Conservation (phyloP, 2,888 invertebrate genomes). For the Eupithecia subumbrata region DNA sequence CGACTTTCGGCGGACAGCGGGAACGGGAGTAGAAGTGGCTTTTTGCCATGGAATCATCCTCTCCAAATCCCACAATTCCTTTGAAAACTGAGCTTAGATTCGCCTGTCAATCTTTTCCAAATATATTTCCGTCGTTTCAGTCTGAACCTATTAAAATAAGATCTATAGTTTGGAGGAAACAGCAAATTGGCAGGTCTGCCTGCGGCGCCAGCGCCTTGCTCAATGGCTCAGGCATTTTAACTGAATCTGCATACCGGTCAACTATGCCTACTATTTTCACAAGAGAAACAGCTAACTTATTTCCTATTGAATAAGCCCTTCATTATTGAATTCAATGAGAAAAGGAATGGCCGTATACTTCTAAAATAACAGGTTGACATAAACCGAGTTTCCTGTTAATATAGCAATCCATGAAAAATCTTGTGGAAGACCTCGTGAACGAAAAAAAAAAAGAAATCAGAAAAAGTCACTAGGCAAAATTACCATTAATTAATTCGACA, state of each 20-base stretch:
- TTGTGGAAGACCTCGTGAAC: too few relatives aligned
- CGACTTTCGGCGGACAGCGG: too few relatives aligned
- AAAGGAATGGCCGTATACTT: too few relatives aligned
- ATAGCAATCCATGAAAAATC: too few relatives aligned
- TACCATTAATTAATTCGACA: too few relatives aligned
- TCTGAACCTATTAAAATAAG: neutral
- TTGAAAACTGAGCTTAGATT: neutral
- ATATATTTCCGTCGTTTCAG: neutral
- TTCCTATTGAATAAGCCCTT: neutral
- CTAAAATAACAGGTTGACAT: too few relatives aligned
- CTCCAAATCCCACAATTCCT: neutral
- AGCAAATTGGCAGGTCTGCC: constrained; percentile 17
- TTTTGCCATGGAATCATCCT: neutral
- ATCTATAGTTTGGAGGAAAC: constrained; percentile 9
- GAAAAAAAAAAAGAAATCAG: too few relatives aligned
- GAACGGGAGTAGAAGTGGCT: neutral
- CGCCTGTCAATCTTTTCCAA: neutral
- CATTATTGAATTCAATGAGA: too few relatives aligned
- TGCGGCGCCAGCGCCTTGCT: constrained; percentile 26
- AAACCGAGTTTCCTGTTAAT: too few relatives aligned
- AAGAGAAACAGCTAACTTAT: neutral
- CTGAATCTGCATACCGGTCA: constrained; percentile 26
- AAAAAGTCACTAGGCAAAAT: too few relatives aligned
- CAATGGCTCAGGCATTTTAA: constrained; percentile 25
- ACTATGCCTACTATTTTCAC: constrained; percentile 4